Conservation (phyloP, 2,797 vertebrate species). For the Leptoclinus maculatus region DNA sequence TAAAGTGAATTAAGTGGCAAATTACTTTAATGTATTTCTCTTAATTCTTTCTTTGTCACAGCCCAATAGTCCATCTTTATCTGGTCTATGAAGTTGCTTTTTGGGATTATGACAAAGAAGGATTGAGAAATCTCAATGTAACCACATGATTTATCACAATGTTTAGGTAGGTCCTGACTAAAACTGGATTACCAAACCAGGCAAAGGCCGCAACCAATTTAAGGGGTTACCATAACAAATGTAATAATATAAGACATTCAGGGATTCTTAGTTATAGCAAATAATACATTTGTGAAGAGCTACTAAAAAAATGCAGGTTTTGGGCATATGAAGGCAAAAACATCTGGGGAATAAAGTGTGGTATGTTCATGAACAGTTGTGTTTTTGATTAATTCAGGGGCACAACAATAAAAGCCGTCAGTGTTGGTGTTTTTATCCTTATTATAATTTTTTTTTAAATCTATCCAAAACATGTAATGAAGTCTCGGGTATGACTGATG, state of each 20-base stretch:
- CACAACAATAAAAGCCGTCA: not conserved
- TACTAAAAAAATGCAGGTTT: not conserved
- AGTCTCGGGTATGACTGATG: not conserved
- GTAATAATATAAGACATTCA: not conserved
- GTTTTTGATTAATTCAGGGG: not conserved
- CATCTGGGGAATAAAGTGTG: not conserved
- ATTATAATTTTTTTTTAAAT: not conserved
- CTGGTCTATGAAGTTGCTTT: not conserved
- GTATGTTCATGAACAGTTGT: not conserved
- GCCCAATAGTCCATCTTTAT: not conserved
- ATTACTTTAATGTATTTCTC: not conserved
- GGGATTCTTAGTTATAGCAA: not conserved
- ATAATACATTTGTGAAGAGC: not conserved
- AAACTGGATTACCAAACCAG: not conserved
- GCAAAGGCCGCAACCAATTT: not conserved
- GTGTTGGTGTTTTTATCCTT: not conserved
- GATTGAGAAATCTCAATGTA: not conserved
- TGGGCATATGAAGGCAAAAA: not conserved
- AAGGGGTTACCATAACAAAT: not conserved
- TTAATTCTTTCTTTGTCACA: not conserved
- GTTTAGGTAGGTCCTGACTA: not conserved
- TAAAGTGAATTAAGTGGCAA: slow-evolving; percentile 29
- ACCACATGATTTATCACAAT: not conserved
- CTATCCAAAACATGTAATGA: not conserved
- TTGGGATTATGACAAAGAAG: not conserved